Conservation (phyloP, 2,113 vertebrate genomes). For the Urocitellus parryii region DNA sequence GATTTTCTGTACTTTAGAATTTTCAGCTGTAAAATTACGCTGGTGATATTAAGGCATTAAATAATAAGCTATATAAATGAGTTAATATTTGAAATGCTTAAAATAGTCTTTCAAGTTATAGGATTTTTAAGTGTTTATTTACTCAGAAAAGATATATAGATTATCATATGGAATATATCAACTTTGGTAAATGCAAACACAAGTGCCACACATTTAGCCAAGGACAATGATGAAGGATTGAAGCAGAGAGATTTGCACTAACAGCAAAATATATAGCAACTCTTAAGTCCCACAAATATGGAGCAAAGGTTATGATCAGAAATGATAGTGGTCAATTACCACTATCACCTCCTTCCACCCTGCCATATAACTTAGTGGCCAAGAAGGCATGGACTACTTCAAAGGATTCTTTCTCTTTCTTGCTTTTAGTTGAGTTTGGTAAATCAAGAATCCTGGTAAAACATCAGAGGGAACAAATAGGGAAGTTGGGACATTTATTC, state of each 20-base stretch:
- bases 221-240: neutral
- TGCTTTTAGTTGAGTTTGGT: neutral
- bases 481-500: neutral
- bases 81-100: neutral
- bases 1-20: neutral
- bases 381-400: neutral
- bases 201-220: neutral
- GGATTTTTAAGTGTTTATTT: neutral
- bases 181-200: neutral
- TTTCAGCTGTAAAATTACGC: neutral
- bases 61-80: neutral
- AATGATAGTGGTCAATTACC: neutral
- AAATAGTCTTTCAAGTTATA: neutral
- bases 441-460: neutral
- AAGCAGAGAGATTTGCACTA: neutral
- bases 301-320: neutral
- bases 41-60: neutral
- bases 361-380: neutral
- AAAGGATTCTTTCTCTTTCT: neutral
- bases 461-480: neutral
- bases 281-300: neutral
- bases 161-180: neutral
- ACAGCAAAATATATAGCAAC: neutral
- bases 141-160: neutral
- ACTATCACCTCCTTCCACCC: neutral